Base-by-base conservation (phyloP, 53 echinoderm and acorn worm genomes). In the Astropecten irregularis region DNA sequence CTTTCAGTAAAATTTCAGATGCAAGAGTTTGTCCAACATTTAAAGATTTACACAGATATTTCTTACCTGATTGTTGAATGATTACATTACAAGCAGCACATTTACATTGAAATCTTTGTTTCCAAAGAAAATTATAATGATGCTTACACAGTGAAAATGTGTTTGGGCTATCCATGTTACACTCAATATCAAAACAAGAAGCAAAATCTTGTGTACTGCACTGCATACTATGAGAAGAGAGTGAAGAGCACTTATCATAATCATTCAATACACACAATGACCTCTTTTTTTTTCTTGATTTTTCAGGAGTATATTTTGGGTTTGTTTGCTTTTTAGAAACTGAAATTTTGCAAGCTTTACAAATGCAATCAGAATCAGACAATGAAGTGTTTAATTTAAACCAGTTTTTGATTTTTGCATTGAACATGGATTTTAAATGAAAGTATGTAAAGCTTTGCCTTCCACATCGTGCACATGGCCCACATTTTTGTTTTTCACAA, bases 311-410 rank as follows among this genome's bases (percentile, higher is more conserved):
- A 20, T 72, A 72, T 32, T 52, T 4, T 15, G 71, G 49, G n/a
- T 71, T 53, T 34, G 18, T 32, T 19, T 52, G 54, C 19, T 70
- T 72, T 20, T 72, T 72, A 15, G 53, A 28, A 0, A 53, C 72
- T 32, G 53, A 72, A 48, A 72, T 36, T 52, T 72, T 72, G 36
- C 72, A 72, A 20, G 72, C 72, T 35, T 53, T 72, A 10, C 72
- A 72, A 72, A 72, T 52, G 53, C 53, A 72, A 36, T 34, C 53
- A 29, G 53, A 20, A 34, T 72, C 72, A 32, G 51, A 15, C 21
- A 72, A 53, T n/a, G 32, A 52, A 18, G 72, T 53, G 7, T 72
- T 16, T 51, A 36, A 52, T 15, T 35, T 18, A 52, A 72, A 72
- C 72, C 72, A 72, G 2, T 51, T 19, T 72, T 36, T 72, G 4